Conservation (phyloP, 1,140 invertebrate species). For the Drosophila ironensis region DNA sequence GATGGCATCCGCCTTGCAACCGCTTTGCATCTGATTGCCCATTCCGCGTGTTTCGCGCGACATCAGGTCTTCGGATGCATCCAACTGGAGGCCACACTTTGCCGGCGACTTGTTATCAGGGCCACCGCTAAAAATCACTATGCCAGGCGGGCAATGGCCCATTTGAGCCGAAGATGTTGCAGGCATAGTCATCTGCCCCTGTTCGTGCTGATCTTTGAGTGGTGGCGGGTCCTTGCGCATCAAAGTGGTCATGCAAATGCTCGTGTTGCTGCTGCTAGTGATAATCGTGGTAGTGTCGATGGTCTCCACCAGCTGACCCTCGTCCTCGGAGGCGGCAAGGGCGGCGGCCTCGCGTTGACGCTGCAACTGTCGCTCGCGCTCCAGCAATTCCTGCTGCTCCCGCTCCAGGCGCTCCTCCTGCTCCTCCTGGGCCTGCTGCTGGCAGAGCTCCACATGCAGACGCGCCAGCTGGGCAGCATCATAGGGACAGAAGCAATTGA, state of each 20-base stretch:
- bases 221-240: constrained; percentile 14
- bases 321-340: constrained; percentile 34
- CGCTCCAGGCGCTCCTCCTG: constrained; percentile 7
- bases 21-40: not conserved
- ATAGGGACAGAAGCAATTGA: constrained; percentile 70
- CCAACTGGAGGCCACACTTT: constrained; percentile 11
- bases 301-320: constrained; percentile 53
- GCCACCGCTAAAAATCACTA: constrained; percentile 14
- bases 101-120: not conserved
- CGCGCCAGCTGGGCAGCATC: constrained; percentile 41
- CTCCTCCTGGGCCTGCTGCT: constrained; percentile 18
- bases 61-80: not conserved
- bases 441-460: constrained; percentile 35
- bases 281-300: constrained; percentile 61
- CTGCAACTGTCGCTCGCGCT: constrained; percentile 4
- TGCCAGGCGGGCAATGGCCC: constrained; percentile 3
- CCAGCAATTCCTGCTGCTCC: constrained; percentile 3
- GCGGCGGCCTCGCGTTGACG: not conserved
- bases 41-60: not conserved
- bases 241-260: constrained; percentile 54
- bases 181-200: not conserved
- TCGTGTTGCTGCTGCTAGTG: constrained; percentile 44
- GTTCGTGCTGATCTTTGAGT: not conserved
- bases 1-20: constrained; percentile 29
- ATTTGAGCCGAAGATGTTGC: not conserved